Conservation (phyloP, 2,888 invertebrate species). For the Thereva unica region DNA sequence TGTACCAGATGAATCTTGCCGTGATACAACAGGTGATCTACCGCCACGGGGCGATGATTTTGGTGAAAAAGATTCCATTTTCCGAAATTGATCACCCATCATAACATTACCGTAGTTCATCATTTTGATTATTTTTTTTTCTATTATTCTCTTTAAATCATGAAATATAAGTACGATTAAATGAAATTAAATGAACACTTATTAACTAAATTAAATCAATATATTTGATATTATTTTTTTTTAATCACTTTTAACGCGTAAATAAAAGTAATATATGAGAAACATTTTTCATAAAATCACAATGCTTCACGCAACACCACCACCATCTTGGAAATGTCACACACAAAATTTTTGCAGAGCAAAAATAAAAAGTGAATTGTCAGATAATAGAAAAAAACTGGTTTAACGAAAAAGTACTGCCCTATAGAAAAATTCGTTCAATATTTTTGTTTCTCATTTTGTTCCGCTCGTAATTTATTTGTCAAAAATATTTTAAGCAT, state of each 20-base stretch:
- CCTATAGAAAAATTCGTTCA: no score
- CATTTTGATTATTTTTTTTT: slow-evolving; percentile 47
- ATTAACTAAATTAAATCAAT: not conserved
- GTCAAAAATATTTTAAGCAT: no score
- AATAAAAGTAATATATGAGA: no score
- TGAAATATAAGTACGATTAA: slow-evolving; percentile 5
- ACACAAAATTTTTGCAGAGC: slow-evolving; percentile 1
- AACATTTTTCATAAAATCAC: slow-evolving; percentile 9
- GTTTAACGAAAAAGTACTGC: slow-evolving; percentile 3
- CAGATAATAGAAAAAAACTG: slow-evolving; percentile 6
- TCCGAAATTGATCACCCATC: slow-evolving; percentile 91
- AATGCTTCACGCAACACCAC: slow-evolving; percentile 23
- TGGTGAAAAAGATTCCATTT: slow-evolving; percentile 92
- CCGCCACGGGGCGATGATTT: slow-evolving; percentile 94
- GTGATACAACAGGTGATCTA: slow-evolving; percentile 91
- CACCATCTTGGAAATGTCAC: slow-evolving; percentile 41
- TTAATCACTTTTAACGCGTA: no score
- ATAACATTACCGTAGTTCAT: slow-evolving; percentile 67
- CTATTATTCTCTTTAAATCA: slow-evolving; percentile 1
- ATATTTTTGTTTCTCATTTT: no score
- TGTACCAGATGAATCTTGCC: slow-evolving; percentile 96
- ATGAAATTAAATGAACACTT: not conserved
- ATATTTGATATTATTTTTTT: not conserved
- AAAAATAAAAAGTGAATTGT: slow-evolving; percentile 13
- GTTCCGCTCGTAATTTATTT: no score